Percentiles rank a stretch among this genome's conserved stretches.
Evolutionary conservation across 2,797 vertebrate species (phyloP).

Genomic region (Chromis chromis): DNA sequence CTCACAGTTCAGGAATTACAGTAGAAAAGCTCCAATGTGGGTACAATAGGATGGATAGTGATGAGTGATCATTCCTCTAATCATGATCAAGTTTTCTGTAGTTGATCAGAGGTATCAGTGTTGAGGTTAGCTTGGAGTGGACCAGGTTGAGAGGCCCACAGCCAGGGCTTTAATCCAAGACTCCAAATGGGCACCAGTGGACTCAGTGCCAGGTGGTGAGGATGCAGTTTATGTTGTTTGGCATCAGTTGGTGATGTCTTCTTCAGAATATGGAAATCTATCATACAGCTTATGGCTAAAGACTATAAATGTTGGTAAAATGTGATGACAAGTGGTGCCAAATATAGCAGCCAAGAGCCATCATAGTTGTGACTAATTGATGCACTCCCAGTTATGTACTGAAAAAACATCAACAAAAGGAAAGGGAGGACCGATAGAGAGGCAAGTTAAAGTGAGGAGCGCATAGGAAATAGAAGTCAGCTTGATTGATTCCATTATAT

Average conservation of each 20-base stretch:
- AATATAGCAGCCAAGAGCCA: no score
- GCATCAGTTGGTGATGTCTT: slow-evolving; percentile 25
- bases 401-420: background rate
- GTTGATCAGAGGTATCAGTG: background rate
- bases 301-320: no score
- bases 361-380: no score
- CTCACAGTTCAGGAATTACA: slow-evolving; percentile 4
- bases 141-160: slow-evolving; percentile 1
- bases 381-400: background rate
- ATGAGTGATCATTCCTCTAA: slow-evolving; percentile 3
- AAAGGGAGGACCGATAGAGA: background rate
- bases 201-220: slow-evolving; percentile 17
- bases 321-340: no score
- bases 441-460: background rate
- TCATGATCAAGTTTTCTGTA: background rate
- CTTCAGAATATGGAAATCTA: slow-evolving; percentile 13
- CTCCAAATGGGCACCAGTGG: slow-evolving; percentile 1
- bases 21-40: background rate
- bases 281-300: background rate
- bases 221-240: slow-evolving; percentile 18
- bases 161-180: slow-evolving; percentile 25
- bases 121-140: slow-evolving; percentile 1
- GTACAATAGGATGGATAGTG: background rate
- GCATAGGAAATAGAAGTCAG: background rate
- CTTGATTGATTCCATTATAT: background rate